A percentile compares a stretch with the other conserved stretches of the same genome.
phyloP scores from a whole-genome alignment of 2,113 vertebrate genomes.

The Archilochus colubris region DNA sequence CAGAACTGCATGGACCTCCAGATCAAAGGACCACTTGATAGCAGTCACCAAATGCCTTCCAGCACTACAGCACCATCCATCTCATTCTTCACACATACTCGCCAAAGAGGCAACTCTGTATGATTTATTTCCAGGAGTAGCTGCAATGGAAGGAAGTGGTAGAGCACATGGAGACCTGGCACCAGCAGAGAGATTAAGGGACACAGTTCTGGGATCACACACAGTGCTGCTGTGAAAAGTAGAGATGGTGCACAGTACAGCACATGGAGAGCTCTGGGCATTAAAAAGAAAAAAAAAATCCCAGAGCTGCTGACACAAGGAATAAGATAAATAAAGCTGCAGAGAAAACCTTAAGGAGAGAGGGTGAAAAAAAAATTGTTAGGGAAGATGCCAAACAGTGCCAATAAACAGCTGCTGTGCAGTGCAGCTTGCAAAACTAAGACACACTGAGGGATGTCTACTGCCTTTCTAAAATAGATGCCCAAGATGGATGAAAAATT shows the following conservation, averaged over 20 bases:
- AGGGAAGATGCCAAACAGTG: not conserved
- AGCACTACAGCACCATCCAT: conserved; percentile 19
- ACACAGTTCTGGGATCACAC: not conserved
- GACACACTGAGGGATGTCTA: not conserved
- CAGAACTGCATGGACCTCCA: conserved; percentile 36
- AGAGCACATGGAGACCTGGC: not conserved
- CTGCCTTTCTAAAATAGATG: not conserved
- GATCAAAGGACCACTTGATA: conserved; percentile 57
- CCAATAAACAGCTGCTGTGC: not conserved
- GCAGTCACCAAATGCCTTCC: conserved; percentile 24
- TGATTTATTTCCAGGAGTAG: not conserved
- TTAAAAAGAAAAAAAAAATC: not conserved
- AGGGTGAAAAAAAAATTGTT: not conserved
- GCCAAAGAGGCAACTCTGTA: not conserved
- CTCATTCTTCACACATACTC: not conserved
- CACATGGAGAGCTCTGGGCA: not conserved
- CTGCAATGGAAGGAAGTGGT: not conserved
- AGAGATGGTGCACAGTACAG: not conserved
- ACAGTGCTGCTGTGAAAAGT: not conserved
- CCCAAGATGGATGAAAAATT: not conserved
- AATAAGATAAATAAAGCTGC: not conserved
- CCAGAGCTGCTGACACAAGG: not conserved
- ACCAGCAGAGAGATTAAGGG: not conserved
- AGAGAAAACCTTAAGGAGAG: not conserved
- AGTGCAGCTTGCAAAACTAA: not conserved